phyloP scores from a whole-genome alignment of 2,888 invertebrate genomes.

The Nasonia oneida region DNA sequence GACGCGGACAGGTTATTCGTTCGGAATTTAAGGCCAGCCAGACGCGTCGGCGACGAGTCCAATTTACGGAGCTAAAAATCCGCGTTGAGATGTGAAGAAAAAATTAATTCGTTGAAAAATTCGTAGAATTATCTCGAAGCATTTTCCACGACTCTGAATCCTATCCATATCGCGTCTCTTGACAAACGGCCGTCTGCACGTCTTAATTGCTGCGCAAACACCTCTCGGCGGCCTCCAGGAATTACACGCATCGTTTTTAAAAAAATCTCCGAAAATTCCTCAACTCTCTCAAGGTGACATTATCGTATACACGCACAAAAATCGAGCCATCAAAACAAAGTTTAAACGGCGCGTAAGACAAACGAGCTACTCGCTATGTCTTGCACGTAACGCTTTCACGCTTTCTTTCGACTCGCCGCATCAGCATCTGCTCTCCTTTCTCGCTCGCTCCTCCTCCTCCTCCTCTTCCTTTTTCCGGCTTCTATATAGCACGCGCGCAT shows the following conservation, averaged over 20 bases:
- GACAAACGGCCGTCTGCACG: no score
- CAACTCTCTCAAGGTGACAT: background rate
- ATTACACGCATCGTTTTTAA: conserved; percentile 21
- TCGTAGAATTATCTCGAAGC: no score
- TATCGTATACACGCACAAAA: background rate
- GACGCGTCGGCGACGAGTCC: background rate
- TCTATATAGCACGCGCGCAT: background rate
- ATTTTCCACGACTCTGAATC: no score
- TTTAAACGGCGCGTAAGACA: conserved; percentile 75
- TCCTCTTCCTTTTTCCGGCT: conserved; percentile 64
- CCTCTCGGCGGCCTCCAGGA: background rate
- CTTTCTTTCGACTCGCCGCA: conserved; percentile 66
- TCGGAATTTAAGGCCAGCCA: background rate
- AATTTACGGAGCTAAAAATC: background rate
- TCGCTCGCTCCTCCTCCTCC: conserved; percentile 25
- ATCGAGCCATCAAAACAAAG: conserved; percentile 61
- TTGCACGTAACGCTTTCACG: conserved; percentile 64
- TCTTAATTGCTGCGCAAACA: conserved; percentile 10
- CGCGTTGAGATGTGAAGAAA: background rate
- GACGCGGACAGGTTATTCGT: conserved; percentile 32
- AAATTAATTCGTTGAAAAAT: background rate
- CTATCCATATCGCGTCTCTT: no score
- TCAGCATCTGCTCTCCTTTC: conserved; percentile 45
- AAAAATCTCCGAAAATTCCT: background rate
- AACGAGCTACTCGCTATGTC: conserved; percentile 68